Evolutionary conservation across 2,797 vertebrate genomes (phyloP).

Genomic region (Scleropages formosus): DNA sequence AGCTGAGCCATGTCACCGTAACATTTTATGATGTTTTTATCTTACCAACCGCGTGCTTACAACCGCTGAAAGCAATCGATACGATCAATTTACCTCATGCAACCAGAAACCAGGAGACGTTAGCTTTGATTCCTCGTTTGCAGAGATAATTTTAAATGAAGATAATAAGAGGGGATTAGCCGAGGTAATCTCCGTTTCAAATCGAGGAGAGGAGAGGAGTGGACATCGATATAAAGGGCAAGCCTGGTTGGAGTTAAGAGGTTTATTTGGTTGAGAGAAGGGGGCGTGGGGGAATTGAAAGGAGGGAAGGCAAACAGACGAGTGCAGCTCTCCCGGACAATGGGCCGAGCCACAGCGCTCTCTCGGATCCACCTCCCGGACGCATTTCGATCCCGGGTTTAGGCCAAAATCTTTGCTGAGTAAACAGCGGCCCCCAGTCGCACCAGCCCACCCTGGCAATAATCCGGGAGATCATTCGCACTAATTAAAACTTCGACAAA

Average conservation of each 20-base stretch:
- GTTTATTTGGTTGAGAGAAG: slow-evolving; percentile 34
- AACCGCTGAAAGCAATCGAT: neutral
- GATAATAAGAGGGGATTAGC: slow-evolving; percentile 29
- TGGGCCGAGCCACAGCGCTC: slow-evolving; percentile 57
- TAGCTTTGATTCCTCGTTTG: neutral
- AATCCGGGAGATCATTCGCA: slow-evolving; percentile 86
- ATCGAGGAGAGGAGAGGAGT: slow-evolving; percentile 20
- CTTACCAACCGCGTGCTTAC: neutral
- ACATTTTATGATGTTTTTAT: neutral
- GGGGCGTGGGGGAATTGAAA: slow-evolving; percentile 46
- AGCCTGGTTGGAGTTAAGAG: slow-evolving; percentile 24
- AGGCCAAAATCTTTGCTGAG: slow-evolving; percentile 81
- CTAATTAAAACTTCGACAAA: slow-evolving; percentile 97
- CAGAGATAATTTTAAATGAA: slow-evolving; percentile 28
- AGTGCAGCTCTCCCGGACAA: slow-evolving; percentile 61
- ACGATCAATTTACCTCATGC: slow-evolving; percentile 18
- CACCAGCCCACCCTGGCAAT: slow-evolving; percentile 64
- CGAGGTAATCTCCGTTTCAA: slow-evolving; percentile 24
- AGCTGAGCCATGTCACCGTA: neutral
- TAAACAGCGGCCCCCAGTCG: slow-evolving; percentile 77
- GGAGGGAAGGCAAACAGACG: slow-evolving; percentile 37
- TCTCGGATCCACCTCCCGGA: neutral
- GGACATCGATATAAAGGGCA: slow-evolving; percentile 10
- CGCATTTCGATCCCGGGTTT: slow-evolving; percentile 53
- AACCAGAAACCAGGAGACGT: neutral